phyloP scores from a whole-genome alignment of 2,888 invertebrate species.

The Pachliopta kotzebuea region DNA sequence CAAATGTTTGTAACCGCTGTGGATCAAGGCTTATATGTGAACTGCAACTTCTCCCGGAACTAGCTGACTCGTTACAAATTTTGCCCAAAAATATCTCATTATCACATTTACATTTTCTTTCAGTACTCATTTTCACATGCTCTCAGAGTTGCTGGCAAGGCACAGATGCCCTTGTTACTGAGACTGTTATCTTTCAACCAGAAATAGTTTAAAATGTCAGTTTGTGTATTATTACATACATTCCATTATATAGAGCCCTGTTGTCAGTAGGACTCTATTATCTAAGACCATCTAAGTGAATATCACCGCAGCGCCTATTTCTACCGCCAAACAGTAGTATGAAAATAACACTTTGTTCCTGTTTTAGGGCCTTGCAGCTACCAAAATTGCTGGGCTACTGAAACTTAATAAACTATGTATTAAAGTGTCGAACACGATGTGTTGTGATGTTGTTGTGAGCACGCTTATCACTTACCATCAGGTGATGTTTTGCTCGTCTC shows the following conservation, averaged over 20 bases:
- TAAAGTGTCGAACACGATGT: background rate
- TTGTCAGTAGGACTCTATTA: too few relatives aligned
- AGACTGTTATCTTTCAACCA: conserved; percentile 87
- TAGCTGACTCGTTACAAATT: conserved; percentile 85
- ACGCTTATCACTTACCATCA: too few relatives aligned
- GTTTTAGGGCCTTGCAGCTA: too few relatives aligned
- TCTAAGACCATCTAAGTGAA: too few relatives aligned
- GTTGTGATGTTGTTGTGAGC: background rate
- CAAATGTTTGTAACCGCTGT: conserved; percentile 83
- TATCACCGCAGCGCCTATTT: too few relatives aligned
- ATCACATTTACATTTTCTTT: conserved; percentile 89
- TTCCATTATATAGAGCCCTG: too few relatives aligned
- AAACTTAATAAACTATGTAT: too few relatives aligned
- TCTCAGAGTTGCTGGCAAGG: conserved; percentile 91
- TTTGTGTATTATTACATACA: background rate
- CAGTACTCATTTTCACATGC: conserved; percentile 92
- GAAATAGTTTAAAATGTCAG: conserved; percentile 73
- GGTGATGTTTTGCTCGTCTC: too few relatives aligned
- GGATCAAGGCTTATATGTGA: conserved; percentile 88
- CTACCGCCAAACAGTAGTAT: too few relatives aligned
- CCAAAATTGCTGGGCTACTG: too few relatives aligned
- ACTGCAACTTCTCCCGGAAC: conserved; percentile 90
- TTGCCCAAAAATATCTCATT: conserved; percentile 72
- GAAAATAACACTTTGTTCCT: too few relatives aligned
- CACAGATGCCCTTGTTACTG: conserved; percentile 83